Evolutionary conservation across 1,140 invertebrate genomes (phyloP).

Genomic region (Sesamia nonagrioides): DNA sequence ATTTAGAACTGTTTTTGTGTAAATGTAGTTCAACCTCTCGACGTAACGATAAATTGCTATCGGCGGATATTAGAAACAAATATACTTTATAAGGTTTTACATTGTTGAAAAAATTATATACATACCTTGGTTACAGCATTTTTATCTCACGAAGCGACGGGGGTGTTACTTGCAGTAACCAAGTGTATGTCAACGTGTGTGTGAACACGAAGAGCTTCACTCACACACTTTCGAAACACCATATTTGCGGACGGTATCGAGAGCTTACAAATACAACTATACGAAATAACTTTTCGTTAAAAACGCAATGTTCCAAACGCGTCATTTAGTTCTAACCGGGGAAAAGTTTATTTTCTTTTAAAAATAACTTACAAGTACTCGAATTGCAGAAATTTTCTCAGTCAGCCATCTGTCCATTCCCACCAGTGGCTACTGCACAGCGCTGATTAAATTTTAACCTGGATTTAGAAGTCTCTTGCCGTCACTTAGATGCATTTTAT

Average conservation of each 20-base stretch:
- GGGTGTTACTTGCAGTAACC: too few species aligned
- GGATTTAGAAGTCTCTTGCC: slow-evolving; percentile 14
- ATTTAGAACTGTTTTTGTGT: slow-evolving; percentile 24
- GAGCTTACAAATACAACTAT: neutral
- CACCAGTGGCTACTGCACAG: slow-evolving; percentile 14
- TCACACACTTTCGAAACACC: too few species aligned
- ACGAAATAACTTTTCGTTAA: neutral
- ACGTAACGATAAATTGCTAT: slow-evolving; percentile 17
- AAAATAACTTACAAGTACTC: slow-evolving; percentile 13
- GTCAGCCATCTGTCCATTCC: slow-evolving; percentile 28
- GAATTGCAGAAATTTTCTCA: neutral
- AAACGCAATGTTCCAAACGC: neutral
- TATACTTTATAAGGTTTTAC: slow-evolving; percentile 29
- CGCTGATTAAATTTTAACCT: slow-evolving; percentile 45
- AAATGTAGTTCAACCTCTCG: slow-evolving; percentile 30
- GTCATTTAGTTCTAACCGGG: neutral
- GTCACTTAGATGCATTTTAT: slow-evolving; percentile 35
- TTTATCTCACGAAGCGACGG: too few species aligned
- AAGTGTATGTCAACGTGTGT: too few species aligned
- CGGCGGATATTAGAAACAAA: slow-evolving; percentile 40
- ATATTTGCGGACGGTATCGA: too few species aligned
- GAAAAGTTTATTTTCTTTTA: slow-evolving; percentile 9
- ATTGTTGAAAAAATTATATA: neutral
- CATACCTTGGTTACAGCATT: neutral
- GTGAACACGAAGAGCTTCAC: too few species aligned